A percentile compares a stretch with the other conserved stretches of the same genome.
Evolutionary conservation across 2,888 invertebrate genomes (phyloP).

Genomic region (Troides oblongomaculatus): DNA sequence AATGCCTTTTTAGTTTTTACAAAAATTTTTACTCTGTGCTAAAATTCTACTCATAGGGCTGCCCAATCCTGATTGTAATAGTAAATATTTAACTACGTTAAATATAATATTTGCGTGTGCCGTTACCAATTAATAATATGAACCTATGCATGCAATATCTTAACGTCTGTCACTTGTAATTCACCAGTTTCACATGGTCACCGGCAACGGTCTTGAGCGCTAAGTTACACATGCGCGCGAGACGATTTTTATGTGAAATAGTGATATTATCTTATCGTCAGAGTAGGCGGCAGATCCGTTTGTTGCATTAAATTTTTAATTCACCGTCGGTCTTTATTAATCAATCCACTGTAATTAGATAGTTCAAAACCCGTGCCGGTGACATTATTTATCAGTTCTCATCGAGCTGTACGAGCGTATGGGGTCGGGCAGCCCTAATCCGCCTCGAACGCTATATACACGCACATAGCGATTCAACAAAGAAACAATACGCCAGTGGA

Average conservation of each 20-base stretch:
- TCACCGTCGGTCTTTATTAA: no score
- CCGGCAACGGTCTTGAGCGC: no score
- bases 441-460: background rate
- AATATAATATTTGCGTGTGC: background rate
- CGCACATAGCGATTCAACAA: conserved; percentile 35
- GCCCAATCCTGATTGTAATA: conserved; percentile 1
- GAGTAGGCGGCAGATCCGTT: no score
- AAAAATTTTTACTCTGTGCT: conserved; percentile 16
- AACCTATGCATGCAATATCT: no score
- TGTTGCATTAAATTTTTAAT: no score
- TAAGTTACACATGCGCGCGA: no score
- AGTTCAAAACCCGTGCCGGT: background rate
- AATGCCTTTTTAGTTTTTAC: no score
- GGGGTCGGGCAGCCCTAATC: conserved; percentile 6
- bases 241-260: no score
- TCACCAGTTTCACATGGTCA: no score
- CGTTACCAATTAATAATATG: background rate
- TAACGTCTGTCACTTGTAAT: no score
- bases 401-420: background rate
- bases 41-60: conserved; percentile 5
- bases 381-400: background rate
- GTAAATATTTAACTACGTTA: background rate
- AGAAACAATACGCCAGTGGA: conserved; percentile 36
- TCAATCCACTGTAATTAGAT: background rate
- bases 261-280: no score